phyloP scores from a whole-genome alignment of 2,797 vertebrate species.

The Etheostoma perlongum region DNA sequence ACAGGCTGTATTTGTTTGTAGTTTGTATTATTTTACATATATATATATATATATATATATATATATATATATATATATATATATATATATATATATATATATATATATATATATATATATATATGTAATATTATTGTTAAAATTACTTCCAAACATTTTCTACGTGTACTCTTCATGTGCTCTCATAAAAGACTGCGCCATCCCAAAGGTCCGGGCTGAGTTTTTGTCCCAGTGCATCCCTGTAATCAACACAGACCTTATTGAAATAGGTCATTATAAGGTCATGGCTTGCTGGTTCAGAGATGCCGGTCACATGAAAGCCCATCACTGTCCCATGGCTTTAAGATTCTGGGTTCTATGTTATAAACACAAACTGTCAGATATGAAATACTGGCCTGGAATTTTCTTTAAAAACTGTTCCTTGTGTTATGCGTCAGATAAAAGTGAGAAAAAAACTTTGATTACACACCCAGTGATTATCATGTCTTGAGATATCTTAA shows the following conservation, averaged over 20 bases:
- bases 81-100: no score
- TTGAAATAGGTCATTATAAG: slow-evolving; percentile 39
- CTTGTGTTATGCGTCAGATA: slow-evolving; percentile 7
- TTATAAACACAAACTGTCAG: slow-evolving; percentile 29
- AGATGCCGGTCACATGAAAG: slow-evolving; percentile 25
- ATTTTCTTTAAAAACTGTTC: neutral
- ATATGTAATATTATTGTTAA: no score
- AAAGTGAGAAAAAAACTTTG: slow-evolving; percentile 7
- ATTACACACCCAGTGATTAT: neutral
- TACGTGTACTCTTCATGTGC: no score
- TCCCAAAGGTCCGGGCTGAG: no score
- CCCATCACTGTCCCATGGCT: slow-evolving; percentile 3
- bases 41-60: no score
- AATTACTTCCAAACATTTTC: no score
- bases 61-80: no score
- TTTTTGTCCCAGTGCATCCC: no score
- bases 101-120: no score
- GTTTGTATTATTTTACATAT: no score
- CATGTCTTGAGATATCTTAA: neutral
- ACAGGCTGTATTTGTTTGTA: no score
- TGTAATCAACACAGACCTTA: slow-evolving; percentile 53
- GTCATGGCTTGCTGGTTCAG: slow-evolving; percentile 1
- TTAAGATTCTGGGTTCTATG: neutral
- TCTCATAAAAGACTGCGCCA: no score
- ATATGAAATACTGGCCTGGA: slow-evolving; percentile 19